phyloP scores from a whole-genome alignment of 2,888 invertebrate genomes.

The Drepana falcataria region DNA sequence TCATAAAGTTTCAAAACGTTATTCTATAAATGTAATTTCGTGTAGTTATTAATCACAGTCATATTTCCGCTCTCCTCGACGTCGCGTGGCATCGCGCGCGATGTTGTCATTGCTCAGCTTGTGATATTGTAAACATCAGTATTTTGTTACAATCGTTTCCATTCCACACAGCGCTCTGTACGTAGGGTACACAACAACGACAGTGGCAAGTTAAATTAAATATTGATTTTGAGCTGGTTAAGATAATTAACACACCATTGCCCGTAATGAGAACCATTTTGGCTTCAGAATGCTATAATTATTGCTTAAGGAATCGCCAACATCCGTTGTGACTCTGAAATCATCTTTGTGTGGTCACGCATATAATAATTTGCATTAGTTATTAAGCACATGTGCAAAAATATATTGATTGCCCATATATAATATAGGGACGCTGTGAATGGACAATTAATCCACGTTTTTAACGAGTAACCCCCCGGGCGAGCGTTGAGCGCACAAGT shows the following conservation, averaged over 20 bases:
- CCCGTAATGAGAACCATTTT: background rate
- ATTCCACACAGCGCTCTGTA: background rate
- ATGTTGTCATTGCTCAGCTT: background rate
- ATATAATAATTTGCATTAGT: constrained; percentile 6
- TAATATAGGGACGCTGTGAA: constrained; percentile 34
- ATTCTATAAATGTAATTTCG: background rate
- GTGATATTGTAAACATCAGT: background rate
- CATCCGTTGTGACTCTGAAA: constrained; percentile 60
- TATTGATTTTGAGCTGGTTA: too few species aligned
- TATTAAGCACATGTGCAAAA: constrained; percentile 11
- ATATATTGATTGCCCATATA: constrained; percentile 11
- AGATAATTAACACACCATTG: background rate
- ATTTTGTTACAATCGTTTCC: background rate
- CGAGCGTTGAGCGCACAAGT: constrained; percentile 66
- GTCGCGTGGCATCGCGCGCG: background rate
- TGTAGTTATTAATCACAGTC: background rate
- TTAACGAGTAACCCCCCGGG: constrained; percentile 65
- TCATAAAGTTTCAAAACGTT: background rate
- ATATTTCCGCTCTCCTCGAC: background rate
- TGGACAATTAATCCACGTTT: constrained; percentile 60
- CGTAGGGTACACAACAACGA: too few species aligned
- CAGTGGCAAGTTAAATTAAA: too few species aligned
- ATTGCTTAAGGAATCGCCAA: constrained; percentile 59
- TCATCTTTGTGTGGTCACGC: constrained; percentile 48
- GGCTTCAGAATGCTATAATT: constrained; percentile 28